phyloP scores from a whole-genome alignment of 2,797 vertebrate species.

The Sebastes glaucus region DNA sequence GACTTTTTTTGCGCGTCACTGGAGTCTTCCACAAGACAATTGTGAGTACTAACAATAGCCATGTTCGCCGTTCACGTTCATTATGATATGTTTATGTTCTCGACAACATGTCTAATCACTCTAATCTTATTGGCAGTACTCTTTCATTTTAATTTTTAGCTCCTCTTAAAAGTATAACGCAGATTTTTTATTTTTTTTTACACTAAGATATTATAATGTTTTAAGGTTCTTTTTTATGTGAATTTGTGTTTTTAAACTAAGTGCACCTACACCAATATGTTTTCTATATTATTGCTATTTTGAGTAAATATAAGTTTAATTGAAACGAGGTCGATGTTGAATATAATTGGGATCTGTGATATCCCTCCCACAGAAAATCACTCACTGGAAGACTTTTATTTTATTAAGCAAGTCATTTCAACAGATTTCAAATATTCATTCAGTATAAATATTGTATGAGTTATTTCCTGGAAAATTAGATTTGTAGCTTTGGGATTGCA shows the following conservation, averaged over 20 bases:
- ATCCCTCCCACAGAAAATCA: not conserved
- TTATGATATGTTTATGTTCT: not conserved
- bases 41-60: too few relatives aligned
- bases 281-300: not conserved
- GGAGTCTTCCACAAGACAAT: too few relatives aligned
- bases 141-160: not conserved
- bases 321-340: not conserved
- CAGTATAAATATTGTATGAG: constrained; percentile 28
- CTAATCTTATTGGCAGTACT: not conserved
- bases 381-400: constrained; percentile 8
- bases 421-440: constrained; percentile 40
- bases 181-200: not conserved
- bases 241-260: not conserved
- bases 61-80: too few relatives aligned
- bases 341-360: not conserved
- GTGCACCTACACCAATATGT: not conserved
- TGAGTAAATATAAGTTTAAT: not conserved
- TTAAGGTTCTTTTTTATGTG: not conserved
- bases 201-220: not conserved
- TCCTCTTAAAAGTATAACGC: not conserved
- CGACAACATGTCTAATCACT: not conserved
- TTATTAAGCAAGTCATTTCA: constrained; percentile 4
- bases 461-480: constrained; percentile 13
- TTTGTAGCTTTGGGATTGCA: not conserved
- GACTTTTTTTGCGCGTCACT: too few relatives aligned